Conservation (phyloP, 2,113 vertebrate species). For the Rissa tridactyla region DNA sequence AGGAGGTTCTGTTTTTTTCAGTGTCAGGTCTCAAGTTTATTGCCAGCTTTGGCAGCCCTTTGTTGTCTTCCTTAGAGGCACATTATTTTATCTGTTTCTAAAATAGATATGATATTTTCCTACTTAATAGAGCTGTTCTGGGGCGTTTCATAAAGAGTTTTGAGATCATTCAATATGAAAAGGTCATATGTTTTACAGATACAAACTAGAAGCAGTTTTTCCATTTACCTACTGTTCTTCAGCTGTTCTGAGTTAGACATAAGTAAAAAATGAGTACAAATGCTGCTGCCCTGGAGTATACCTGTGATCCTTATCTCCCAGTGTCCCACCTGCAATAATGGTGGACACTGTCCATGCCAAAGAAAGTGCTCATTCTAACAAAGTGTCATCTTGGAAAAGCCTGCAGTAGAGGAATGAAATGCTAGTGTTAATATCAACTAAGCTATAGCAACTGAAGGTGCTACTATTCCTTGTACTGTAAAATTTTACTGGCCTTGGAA, state of each 20-base stretch:
- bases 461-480: background rate
- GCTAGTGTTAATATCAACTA: background rate
- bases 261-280: background rate
- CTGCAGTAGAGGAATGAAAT: background rate
- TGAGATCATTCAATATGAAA: background rate
- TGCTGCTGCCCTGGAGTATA: background rate
- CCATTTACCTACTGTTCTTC: background rate
- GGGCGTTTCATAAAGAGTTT: background rate
- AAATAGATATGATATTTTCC: background rate
- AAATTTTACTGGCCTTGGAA: background rate
- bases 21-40: background rate
- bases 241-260: background rate
- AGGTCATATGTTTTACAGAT: background rate
- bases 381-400: background rate
- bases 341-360: background rate
- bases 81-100: background rate
- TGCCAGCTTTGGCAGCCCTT: background rate
- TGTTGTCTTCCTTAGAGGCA: background rate
- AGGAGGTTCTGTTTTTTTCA: background rate
- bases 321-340: background rate
- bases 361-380: background rate
- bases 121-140: background rate
- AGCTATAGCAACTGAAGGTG: background rate
- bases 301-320: background rate
- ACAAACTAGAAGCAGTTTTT: background rate